Base-by-base conservation (phyloP, 2,113 vertebrate genomes). In the Vidua chalybeata region DNA sequence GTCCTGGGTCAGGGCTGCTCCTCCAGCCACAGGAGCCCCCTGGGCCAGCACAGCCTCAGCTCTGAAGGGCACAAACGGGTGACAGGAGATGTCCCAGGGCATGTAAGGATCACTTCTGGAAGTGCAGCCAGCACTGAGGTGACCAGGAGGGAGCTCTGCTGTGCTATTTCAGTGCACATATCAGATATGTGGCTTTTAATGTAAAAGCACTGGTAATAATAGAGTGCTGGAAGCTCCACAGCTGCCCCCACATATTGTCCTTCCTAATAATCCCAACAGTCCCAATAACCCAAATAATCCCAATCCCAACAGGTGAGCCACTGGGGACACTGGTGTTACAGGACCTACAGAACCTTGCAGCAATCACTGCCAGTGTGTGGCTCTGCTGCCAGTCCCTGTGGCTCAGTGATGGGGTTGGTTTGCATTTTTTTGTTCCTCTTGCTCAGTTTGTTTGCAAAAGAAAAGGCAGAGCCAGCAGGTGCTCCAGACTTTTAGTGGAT, bases 271-370 rank as follows among this genome's bases (percentile, higher is more conserved):
- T 49, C 56, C 77, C 3, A 35, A 1, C 13, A 41, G 24, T 7
- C 55, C 82, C 1, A 37, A 0, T 14, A 45, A 26, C 6, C 23
- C 12, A 1, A 45, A 13, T 5, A 6, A n/a, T 3, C 12, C 46
- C 12, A 51, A 9, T 21, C 33, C 68, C 61, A 67, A 5, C 41
- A 82, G 55, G 15, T 31, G 77, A 78, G n/a, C 3, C 54, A 15
- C 24, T 24, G 84, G 48, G 39, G 13, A 16, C 51, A 4, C n/a
- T 31, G 74, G 52, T 41, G 43, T 39, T 77, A 18, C 35, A 66
- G 27, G 45, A 64, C 27, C 46, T 21, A 22, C 31, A 23, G 54
- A 56, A 26, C 79, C 46, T 11, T 7, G 6, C 18, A 83, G 49
- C 1, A 52, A 39, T 45, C 74, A 6, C 46, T 63, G 22, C 6